Evolutionary conservation across 2,113 vertebrate species (phyloP).

Genomic region (Scomber japonicus): DNA sequence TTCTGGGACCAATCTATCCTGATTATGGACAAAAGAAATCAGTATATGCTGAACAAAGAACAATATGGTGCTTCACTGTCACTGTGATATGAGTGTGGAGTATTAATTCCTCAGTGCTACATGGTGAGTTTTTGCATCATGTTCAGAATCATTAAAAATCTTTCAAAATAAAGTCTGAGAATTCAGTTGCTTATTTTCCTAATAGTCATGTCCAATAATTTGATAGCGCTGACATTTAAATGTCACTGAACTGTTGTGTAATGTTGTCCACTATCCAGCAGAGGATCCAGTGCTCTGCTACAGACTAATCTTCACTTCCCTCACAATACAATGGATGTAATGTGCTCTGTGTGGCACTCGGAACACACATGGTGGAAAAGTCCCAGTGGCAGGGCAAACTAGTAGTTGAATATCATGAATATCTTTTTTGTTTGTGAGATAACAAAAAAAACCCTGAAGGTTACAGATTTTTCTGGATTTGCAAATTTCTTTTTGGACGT

Average conservation of each 20-base stretch:
- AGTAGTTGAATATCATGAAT: neutral
- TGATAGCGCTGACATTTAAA: slow-evolving; percentile 36
- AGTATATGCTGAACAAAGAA: neutral
- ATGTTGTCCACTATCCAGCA: slow-evolving; percentile 44
- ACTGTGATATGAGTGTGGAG: neutral
- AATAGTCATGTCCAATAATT: slow-evolving; percentile 3
- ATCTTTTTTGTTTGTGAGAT: neutral
- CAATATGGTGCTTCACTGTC: neutral
- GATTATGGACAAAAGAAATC: slow-evolving; percentile 17
- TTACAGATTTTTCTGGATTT: neutral
- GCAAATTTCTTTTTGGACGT: neutral
- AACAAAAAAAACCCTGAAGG: neutral
- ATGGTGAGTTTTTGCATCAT: slow-evolving; percentile 33
- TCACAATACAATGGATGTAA: neutral
- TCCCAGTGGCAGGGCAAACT: too few relatives aligned
- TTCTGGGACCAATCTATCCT: slow-evolving; percentile 43
- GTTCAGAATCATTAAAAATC: slow-evolving; percentile 46
- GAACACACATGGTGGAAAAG: neutral
- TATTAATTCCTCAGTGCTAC: slow-evolving; percentile 13
- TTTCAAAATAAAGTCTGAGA: neutral
- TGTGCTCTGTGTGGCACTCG: slow-evolving; percentile 15
- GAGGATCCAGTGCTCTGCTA: slow-evolving; percentile 17
- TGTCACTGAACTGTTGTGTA: slow-evolving; percentile 42
- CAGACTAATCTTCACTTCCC: slow-evolving; percentile 3
- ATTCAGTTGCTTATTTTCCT: slow-evolving; percentile 17